Base-by-base conservation (phyloP, 2,797 vertebrate genomes). In the Lerista edwardsae region DNA sequence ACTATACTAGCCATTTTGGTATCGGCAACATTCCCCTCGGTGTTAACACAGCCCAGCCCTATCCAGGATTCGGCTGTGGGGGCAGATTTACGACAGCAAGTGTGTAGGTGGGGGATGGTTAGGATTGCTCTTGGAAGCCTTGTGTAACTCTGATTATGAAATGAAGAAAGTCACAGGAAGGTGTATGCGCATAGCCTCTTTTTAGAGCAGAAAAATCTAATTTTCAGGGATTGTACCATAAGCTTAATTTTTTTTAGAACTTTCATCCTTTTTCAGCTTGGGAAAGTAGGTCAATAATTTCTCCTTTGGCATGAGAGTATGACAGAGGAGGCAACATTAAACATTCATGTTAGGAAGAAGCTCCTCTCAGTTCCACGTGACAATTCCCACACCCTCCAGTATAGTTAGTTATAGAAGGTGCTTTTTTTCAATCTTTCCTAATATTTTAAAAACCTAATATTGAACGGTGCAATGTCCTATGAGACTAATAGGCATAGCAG, bases 281-380 rank as follows among this genome's bases (percentile, higher is more conserved):
- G 27, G 65, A 76, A 91, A 93, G 61, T 88, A 89, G 87, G 84
- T 87, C 86, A 93, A 31, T 55, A 87, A 80, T 91, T 83, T 79
- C 73, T 74, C 65, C 87, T 85, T 89, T 79, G 82, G 10, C n/a
- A 86, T 88, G 72, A 87, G 59, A 87, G 72, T 25, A 61, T 90
- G 82, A 85, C 62, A 74, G 85, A 89, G 92, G 87, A 85, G 84
- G 88, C 85, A 69, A 77, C 62, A 78, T 55, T 1, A 80, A 47
- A 80, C 79, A 34, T 84, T 91, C n/a, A 62, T 91, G 85, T 41
- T 82, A 62, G 77, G n/a, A 47, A 47, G 64, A 17, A 4, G 86
- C 81, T 55, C 34, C 87, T 10, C 90, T 36, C 83, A 78, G 65
- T 71, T 75, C 15, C 61, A 57, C 57, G 51, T 25, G 51, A 85